Conservation (phyloP, 2,113 vertebrate genomes). For the Nanorana parkeri region DNA sequence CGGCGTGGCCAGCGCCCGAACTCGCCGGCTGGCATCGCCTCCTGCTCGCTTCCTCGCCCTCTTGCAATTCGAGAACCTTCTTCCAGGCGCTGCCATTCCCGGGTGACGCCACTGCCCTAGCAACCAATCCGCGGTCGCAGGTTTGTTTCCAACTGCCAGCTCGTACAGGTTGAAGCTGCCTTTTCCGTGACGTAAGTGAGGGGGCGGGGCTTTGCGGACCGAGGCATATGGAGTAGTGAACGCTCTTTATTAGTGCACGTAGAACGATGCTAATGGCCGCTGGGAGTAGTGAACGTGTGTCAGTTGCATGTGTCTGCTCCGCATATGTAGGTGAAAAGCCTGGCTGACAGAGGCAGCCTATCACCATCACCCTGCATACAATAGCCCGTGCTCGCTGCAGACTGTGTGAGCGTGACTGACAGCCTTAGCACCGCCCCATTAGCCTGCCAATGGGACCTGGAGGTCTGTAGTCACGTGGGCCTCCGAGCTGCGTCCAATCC, state of each 20-base stretch:
- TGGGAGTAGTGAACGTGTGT: not conserved
- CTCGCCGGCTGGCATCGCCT: not conserved
- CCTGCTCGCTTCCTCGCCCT: not conserved
- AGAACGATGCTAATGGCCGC: not conserved
- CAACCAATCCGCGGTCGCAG: slow-evolving; percentile 50
- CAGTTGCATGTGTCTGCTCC: slow-evolving; percentile 43
- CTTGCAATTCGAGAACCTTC: slow-evolving; percentile 72
- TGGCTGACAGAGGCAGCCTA: not conserved
- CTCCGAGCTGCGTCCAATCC: slow-evolving; percentile 67
- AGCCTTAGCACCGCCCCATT: not conserved
- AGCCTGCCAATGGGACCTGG: not conserved
- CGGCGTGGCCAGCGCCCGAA: not conserved
- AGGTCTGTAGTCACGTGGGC: slow-evolving; percentile 68
- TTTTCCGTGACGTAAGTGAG: not conserved
- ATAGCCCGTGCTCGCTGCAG: not conserved
- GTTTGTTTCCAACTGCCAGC: not conserved
- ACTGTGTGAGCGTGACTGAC: not conserved
- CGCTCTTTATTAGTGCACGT: not conserved
- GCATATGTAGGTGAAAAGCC: not conserved
- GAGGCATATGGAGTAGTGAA: not conserved
- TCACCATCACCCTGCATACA: not conserved
- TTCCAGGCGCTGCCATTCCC: slow-evolving; percentile 60
- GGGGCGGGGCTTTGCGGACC: not conserved
- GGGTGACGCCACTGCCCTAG: not conserved
- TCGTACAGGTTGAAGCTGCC: not conserved